Conservation (phyloP, 2,113 vertebrate species). For the Empidonax alnorum region DNA sequence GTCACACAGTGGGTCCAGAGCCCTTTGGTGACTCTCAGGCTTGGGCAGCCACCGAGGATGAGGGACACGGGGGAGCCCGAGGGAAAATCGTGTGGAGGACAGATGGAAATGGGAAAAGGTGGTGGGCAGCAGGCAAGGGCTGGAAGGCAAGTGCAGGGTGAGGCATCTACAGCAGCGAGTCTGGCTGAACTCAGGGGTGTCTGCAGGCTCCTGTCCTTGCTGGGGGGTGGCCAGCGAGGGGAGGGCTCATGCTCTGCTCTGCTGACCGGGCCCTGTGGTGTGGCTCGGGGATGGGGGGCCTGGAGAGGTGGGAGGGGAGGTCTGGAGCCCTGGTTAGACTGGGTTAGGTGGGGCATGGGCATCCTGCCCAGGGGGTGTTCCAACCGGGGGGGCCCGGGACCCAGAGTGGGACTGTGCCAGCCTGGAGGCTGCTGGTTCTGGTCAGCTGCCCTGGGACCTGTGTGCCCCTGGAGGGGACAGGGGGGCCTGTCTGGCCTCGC, state of each 20-base stretch:
- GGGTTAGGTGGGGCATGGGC: not conserved
- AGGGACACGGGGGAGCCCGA: not conserved
- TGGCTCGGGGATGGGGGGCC: accelerated
- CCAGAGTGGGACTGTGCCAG: not conserved
- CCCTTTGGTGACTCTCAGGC: not conserved
- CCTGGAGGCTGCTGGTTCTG: not conserved
- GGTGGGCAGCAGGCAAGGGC: not conserved
- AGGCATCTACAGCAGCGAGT: accelerated
- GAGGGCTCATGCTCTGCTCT: accelerated
- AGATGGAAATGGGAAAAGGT: not conserved
- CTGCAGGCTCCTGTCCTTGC: not conserved
- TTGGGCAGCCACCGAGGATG: not conserved
- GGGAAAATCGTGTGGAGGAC: not conserved
- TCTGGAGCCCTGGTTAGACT: not conserved
- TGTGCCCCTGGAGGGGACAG: not conserved
- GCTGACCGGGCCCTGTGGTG: accelerated
- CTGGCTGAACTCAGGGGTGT: accelerated
- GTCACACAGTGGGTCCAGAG: not conserved
- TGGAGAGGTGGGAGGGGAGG: not conserved
- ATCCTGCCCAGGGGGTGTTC: accelerated
- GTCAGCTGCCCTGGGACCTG: not conserved
- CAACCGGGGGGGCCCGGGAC: not conserved
- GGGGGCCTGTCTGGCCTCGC: not conserved
- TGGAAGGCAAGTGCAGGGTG: not conserved
- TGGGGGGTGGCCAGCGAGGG: accelerated